These are phyloP conservation scores for Chaetorhynchus papuensis DNA, from an alignment of 2,113 vertebrate genomes.

Conservation along the genomic window DNA sequence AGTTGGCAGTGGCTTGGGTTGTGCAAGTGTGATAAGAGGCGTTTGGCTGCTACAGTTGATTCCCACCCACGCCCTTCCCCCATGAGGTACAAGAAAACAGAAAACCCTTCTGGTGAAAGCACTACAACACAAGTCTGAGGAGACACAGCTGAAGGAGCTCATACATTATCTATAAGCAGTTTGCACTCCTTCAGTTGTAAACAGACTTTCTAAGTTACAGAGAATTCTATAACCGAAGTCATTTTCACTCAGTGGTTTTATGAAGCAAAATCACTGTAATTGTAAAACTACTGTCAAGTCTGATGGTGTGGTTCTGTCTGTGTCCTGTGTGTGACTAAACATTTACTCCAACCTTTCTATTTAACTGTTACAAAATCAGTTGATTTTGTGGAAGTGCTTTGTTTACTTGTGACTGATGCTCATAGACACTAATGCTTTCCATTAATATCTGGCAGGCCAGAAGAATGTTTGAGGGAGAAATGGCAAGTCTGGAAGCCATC, in stretches of 20 bases:
- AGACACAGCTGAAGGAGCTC: not conserved
- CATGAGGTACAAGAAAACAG: not conserved
- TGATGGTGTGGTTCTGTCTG: not conserved
- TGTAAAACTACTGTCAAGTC: not conserved
- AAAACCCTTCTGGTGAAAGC: not conserved
- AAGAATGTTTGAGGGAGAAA: slow-evolving; percentile 93
- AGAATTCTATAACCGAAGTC: not conserved
- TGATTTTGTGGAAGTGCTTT: not conserved
- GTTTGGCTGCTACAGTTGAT: not conserved
- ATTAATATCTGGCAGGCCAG: slow-evolving; percentile 75
- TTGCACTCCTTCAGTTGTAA: not conserved
- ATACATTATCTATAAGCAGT: not conserved
- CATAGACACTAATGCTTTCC: not conserved
- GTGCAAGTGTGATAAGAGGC: not conserved
- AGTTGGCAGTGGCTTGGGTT: not conserved
- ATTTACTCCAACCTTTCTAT: not conserved
- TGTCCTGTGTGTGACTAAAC: not conserved
- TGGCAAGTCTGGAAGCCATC: slow-evolving; percentile 87
- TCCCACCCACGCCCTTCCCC: not conserved
- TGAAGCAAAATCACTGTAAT: not conserved
- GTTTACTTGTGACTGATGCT: not conserved
- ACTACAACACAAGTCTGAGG: not conserved
- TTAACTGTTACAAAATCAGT: not conserved
- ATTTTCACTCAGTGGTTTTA: not conserved
- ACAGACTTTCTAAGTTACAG: not conserved